Percentiles rank a stretch among this genome's conserved stretches.
Evolutionary conservation across 2,113 vertebrate species (phyloP).

Genomic region (Syngnathoides biaculeatus): DNA sequence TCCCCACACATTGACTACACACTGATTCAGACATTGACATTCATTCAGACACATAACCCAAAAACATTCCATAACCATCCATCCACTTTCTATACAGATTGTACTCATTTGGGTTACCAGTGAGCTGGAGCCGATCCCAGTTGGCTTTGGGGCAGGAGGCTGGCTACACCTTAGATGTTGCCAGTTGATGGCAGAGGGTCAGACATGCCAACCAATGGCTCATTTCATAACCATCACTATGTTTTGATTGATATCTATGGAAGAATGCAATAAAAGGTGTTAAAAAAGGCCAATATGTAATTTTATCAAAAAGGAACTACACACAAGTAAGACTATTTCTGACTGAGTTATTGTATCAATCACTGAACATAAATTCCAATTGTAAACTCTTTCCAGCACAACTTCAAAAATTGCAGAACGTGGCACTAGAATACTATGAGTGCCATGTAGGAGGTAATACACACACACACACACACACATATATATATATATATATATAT

Average conservation of each 20-base stretch:
- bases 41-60: too few relatives aligned
- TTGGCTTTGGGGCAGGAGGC: background rate
- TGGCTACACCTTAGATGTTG: background rate
- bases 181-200: too few relatives aligned
- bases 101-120: background rate
- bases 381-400: conserved; percentile 11
- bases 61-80: background rate
- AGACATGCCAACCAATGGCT: background rate
- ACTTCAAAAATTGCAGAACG: conserved; percentile 1
- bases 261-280: conserved; percentile 3
- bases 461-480: too few relatives aligned
- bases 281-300: conserved; percentile 7
- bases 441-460: background rate
- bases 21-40: too few relatives aligned
- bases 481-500: too few relatives aligned
- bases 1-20: too few relatives aligned
- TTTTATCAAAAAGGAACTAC: background rate
- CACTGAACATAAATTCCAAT: conserved; percentile 1
- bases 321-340: background rate
- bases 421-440: background rate
- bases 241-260: background rate
- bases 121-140: background rate
- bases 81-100: background rate
- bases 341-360: background rate
- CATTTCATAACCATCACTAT: background rate